Base-by-base conservation (phyloP, 2,797 vertebrate species). In the Lemur catta region DNA sequence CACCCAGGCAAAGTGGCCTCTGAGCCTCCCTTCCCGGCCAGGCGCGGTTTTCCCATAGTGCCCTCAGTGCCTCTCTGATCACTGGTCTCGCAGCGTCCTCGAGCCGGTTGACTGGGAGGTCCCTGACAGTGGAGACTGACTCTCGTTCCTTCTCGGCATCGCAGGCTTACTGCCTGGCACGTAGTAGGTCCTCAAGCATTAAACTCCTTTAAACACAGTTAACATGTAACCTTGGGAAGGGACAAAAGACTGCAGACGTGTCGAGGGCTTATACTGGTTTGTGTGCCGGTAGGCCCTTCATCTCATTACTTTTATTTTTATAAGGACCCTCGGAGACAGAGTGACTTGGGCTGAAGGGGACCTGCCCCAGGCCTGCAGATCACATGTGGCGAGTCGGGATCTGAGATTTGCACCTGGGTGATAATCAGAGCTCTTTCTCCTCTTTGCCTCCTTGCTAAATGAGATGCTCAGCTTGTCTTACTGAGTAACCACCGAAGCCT, bases 91-190 rank as follows among this genome's bases (percentile, higher is more conserved):
- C 11, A 38, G 52, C 50, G 26, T 43, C 61, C 50, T 71, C 6
- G 33, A 91, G 52, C 15, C 7, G 0, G 1, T 2, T 4, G 52
- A 24, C 65, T 20, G 2, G 17, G 52, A 72, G 24, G 17, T 71
- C 22, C 52, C 33, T 35, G 48, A 30, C 15, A 22, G 9, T 33
- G 35, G 76, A 69, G 22, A 13, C 76, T n/a, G 38, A 38, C 26
- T 13, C n/a, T 69, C 3, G 2, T 50, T 35, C 10, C 1, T 38
- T 50, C 24, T 18, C 0, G 10, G 18, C 14, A 22, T 22, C 7
- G 18, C 35, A 14, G 67, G 20, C 71, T 30, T 55, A 7, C 11
- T 11, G 28, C 52, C 38, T 43, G 12, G 8, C 52, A 24, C 4
- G 3, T 7, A 2, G 30, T 74, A 30, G 41, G 41, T 74, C 41